phyloP scores from a whole-genome alignment of 2,888 invertebrate genomes.

The Idaea dimidiata region DNA sequence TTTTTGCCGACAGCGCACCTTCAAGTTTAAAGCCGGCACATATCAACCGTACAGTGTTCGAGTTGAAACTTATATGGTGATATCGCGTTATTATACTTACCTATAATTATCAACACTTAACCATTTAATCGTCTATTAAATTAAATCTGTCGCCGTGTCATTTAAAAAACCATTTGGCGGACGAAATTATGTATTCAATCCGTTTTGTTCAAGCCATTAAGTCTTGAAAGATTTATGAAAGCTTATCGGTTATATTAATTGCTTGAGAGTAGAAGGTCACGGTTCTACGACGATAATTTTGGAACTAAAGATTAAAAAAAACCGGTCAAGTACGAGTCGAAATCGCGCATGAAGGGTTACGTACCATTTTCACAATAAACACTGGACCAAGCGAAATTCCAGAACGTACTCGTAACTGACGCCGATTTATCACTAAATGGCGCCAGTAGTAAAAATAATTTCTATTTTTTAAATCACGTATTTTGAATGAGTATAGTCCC shows the following conservation, averaged over 20 bases:
- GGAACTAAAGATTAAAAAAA: constrained; percentile 13
- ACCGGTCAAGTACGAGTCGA: too few species aligned
- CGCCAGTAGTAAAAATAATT: too few species aligned
- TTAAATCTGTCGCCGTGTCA: constrained; percentile 2
- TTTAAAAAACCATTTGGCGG: constrained; percentile 15
- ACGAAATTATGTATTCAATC: constrained; percentile 17
- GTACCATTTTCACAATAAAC: too few species aligned
- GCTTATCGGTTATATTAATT: constrained; percentile 10
- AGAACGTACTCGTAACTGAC: too few species aligned
- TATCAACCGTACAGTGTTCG: background rate
- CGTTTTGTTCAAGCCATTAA: constrained; percentile 20
- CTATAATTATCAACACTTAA: constrained; percentile 1
- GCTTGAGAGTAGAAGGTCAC: constrained; percentile 17
- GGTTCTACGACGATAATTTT: constrained; percentile 19
- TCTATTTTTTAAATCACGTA: too few species aligned
- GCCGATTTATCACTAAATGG: too few species aligned
- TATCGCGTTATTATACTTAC: constrained; percentile 2
- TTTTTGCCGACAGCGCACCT: constrained; percentile 24
- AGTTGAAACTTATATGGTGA: background rate
- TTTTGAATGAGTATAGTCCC: too few species aligned
- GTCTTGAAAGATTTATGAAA: constrained; percentile 17
- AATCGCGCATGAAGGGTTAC: too few species aligned
- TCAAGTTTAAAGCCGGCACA: constrained; percentile 15
- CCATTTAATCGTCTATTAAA: background rate
- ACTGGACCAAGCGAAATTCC: too few species aligned